Evolutionary conservation across 2,113 vertebrate species (phyloP), one percentile per base, ranked within the genome.

Genomic region (Colinus virginianus): DNA sequence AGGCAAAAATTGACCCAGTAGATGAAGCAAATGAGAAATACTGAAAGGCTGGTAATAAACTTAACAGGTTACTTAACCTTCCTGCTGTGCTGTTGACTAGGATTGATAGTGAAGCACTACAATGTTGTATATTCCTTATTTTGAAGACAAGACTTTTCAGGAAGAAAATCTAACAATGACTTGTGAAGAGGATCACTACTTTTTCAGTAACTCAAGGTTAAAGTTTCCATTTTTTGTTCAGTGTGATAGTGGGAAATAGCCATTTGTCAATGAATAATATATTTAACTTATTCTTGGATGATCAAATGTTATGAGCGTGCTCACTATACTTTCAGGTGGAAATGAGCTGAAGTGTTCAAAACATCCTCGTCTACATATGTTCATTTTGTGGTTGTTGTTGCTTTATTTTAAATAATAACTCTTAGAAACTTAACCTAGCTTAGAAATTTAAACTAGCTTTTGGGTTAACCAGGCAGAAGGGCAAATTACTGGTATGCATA

Each of bases 11-110:
- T 28, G 8, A 36, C 6, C 7, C 32, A 4, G 48, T 42, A 88
- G 80, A 77, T 28, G 15, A 77, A 66, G 10, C 11, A 80, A 69
- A 84, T 36, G 40, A 78, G 14, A 51, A 69, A 64, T 42, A 46
- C 15, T 56, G 11, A 34, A 56, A 51, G 9, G 5, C 12, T 64
- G 1, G 14, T 48, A 19, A 76, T 30, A 87, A 51, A 6, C 10
- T 74, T 79, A 84, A 12, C 8, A 79, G 20, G 8, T 34, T 56
- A 32, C 16, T 32, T 56, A 56, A 18, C 28, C 30, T 56, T 56
- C 8, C n/a, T 72, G 15, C 25, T 15, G 53, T 45, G 13, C n/a
- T 13, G 67, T 81, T 32, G 30, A 6, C 14, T 0, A 7, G 0
- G 1, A 66, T 43, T 77, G 6, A 2, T 58, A 85, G 56, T 58